phyloP scores from a whole-genome alignment of 2,113 vertebrate species.

The Chaetops frenatus region DNA sequence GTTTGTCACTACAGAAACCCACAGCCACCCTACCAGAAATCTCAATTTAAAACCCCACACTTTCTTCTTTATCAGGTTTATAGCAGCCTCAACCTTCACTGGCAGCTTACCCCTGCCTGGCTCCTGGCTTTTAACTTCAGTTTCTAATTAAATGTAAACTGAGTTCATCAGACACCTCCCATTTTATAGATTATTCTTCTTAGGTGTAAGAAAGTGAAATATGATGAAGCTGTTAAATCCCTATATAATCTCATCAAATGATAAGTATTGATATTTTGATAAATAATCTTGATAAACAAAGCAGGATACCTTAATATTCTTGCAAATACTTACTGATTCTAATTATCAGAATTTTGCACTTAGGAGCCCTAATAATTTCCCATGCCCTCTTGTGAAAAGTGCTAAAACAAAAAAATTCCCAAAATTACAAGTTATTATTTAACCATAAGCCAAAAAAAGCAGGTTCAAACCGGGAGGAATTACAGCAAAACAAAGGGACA shows the following conservation, averaged over 20 bases:
- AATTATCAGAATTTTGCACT: neutral
- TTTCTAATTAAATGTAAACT: conserved; percentile 60
- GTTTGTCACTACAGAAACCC: conserved; percentile 67
- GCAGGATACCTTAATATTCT: neutral
- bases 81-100: neutral
- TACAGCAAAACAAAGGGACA: neutral
- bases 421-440: neutral
- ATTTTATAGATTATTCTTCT: neutral
- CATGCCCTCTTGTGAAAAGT: neutral
- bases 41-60: conserved; percentile 49
- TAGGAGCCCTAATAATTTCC: neutral
- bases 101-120: neutral
- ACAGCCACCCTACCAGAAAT: conserved; percentile 23
- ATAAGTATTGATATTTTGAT: too few species aligned
- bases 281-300: neutral
- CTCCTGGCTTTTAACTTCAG: conserved; percentile 36
- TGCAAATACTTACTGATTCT: neutral
- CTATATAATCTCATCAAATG: neutral
- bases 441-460: neutral
- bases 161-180: neutral
- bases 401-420: neutral
- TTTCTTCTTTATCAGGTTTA: conserved; percentile 55
- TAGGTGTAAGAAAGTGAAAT: neutral
- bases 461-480: neutral
- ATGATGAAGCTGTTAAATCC: neutral